Percentiles rank a stretch among this genome's conserved stretches.
phyloP scores from a whole-genome alignment of 2,113 vertebrate species.

The Cryptomyrus ogoouensis region DNA sequence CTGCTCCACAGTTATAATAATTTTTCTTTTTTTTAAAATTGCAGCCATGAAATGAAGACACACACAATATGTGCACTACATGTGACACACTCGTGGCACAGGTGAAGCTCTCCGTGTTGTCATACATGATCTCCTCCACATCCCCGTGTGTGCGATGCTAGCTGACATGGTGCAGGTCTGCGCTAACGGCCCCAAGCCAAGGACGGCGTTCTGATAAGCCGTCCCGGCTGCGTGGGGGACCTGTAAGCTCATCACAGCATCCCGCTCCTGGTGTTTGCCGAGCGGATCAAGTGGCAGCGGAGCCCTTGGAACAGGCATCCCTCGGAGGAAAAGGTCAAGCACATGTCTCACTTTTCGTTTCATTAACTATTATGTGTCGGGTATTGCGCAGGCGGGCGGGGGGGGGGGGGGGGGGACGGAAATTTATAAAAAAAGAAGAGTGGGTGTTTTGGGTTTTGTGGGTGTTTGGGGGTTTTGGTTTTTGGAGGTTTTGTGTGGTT shows the following conservation, averaged over 20 bases:
- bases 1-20: not conserved
- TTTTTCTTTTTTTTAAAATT: not conserved
- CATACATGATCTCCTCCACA: not conserved
- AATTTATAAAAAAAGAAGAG: not conserved
- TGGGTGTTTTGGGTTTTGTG: not conserved
- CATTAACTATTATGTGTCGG: conserved; percentile 35
- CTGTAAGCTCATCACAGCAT: not conserved
- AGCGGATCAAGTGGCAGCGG: conserved; percentile 5
- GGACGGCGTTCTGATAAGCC: not conserved
- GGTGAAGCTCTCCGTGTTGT: not conserved
- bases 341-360: conserved; percentile 15
- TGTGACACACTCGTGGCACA: not conserved
- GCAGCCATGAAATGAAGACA: not conserved
- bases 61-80: not conserved
- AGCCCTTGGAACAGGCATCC: conserved; percentile 15
- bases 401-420: not conserved
- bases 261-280: not conserved
- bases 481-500: too few species aligned
- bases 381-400: conserved; percentile 22
- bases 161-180: not conserved
- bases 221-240: not conserved
- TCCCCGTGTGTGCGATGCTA: not conserved
- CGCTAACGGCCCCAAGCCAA: not conserved
- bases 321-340: conserved; percentile 24
- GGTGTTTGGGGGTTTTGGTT: too few species aligned